Conservation (phyloP, 1,140 invertebrate genomes). For the Zaprionus tsacasi region DNA sequence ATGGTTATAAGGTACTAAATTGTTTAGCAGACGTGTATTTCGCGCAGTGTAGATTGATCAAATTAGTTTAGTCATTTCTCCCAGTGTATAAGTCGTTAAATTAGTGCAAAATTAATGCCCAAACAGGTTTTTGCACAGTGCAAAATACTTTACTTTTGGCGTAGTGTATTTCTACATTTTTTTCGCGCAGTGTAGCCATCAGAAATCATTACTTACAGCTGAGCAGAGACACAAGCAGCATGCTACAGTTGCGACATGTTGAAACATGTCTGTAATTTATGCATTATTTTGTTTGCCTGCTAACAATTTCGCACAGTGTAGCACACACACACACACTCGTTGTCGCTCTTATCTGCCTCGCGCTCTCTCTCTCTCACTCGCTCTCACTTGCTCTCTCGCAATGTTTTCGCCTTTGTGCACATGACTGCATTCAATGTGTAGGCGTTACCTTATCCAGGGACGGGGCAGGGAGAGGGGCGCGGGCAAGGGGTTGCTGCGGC, state of each 20-base stretch:
- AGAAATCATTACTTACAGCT: not conserved
- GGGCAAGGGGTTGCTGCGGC: constrained; percentile 11
- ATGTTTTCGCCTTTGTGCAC: constrained; percentile 73
- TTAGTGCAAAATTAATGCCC: no score
- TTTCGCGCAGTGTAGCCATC: not conserved
- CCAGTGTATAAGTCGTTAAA: not conserved
- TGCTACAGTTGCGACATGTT: not conserved
- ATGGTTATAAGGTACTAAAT: not conserved
- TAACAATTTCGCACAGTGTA: constrained; percentile 32
- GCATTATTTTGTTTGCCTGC: constrained; percentile 7
- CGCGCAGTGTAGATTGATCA: not conserved
- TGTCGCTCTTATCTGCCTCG: constrained; percentile 56
- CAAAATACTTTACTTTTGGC: not conserved
- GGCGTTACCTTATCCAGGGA: constrained; percentile 1
- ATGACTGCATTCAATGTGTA: constrained; percentile 68
- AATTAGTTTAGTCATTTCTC: not conserved
- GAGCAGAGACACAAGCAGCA: not conserved
- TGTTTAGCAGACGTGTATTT: not conserved
- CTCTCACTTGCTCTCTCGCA: constrained; percentile 43
- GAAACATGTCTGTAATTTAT: constrained; percentile 6
- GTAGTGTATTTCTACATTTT: no score
- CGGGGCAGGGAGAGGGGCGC: not conserved
- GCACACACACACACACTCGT: not conserved
- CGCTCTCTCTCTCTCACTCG: not conserved
- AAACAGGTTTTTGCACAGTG: not conserved